Evolutionary conservation across 2,888 invertebrate species (phyloP), one percentile per base, ranked within the genome.

Genomic region (Andrena camellia): DNA sequence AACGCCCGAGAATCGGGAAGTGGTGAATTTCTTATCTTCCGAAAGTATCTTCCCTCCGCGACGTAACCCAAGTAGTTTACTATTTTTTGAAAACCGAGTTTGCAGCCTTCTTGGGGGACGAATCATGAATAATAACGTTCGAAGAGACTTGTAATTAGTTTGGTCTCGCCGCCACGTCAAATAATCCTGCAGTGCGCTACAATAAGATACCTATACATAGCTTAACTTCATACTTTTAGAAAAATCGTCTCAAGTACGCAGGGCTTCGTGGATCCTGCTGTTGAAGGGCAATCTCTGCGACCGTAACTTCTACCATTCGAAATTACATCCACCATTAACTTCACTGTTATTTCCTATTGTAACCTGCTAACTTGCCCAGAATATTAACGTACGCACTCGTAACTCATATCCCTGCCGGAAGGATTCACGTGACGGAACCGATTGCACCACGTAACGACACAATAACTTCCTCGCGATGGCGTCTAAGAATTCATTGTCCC

Each of bases 341-440:
- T 42, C 42, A 17, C 42, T 42, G 42, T 17, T 17, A 42, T 42
- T 42, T 13, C 42, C 17, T 42, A 42, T 17, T 42, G 3, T 6
- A 10, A 13, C n/a, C 20, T 31, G 23, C n/a, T 52, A 52, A n/a
- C 20, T 52, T 2, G 13, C 33, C 0, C 5, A 5, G 3, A 31
- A 29, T 33, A 20, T 4, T 20, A 20, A 8, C 52, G 17, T 17
- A 29, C 17, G 42, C 26, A 17, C 29, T 31, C 42, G 60, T 31
- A 60, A 60, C 26, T 26, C 42, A n/a, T 10, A 63, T 31, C 7
- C 13, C 35, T 73, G 13, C 8, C 33, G 66, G 26, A 20, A 48
- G 31, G 57, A 31, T 0, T 66, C 52, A 64, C 54, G 70, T 70
- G 42, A 70, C 70, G 13, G 59, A 13, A 42, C 48, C 59, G 17